These are phyloP conservation scores for Paraescarpia echinospica DNA, from an alignment of 1,140 invertebrate genomes.

Conservation along the genomic window DNA sequence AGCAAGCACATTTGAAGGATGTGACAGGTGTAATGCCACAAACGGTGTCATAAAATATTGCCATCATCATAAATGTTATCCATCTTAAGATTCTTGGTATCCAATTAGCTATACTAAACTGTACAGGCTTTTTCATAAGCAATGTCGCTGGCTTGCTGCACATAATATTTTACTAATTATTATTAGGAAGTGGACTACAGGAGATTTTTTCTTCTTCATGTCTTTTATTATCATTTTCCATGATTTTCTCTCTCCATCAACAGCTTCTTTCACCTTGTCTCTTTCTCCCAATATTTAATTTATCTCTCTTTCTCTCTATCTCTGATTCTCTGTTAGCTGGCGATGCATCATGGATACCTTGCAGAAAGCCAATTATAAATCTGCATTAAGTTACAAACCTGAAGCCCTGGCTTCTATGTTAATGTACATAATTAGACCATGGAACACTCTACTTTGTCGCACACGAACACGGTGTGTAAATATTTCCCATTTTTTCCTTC, in stretches of 20 bases:
- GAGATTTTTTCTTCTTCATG: no score
- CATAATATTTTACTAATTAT: no score
- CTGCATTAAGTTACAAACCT: not conserved
- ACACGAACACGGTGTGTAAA: not conserved
- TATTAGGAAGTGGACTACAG: no score
- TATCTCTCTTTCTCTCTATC: not conserved
- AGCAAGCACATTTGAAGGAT: not conserved
- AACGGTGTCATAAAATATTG: not conserved
- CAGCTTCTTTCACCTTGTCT: not conserved
- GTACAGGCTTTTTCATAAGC: not conserved
- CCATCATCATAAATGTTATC: not conserved
- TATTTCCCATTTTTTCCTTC: conserved; percentile 1
- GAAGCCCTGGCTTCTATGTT: not conserved
- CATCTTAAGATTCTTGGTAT: not conserved
- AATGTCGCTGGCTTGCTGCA: not conserved
- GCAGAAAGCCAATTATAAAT: not conserved
- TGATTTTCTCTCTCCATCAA: not conserved
- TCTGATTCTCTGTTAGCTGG: not conserved
- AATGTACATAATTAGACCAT: not conserved
- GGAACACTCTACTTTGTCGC: not conserved
- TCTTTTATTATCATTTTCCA: not conserved
- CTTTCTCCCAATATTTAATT: not conserved
- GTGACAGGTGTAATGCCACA: not conserved
- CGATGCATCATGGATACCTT: not conserved
- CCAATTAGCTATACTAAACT: not conserved